Base-by-base conservation (phyloP, 2,888 invertebrate species). In the Troides helena region DNA sequence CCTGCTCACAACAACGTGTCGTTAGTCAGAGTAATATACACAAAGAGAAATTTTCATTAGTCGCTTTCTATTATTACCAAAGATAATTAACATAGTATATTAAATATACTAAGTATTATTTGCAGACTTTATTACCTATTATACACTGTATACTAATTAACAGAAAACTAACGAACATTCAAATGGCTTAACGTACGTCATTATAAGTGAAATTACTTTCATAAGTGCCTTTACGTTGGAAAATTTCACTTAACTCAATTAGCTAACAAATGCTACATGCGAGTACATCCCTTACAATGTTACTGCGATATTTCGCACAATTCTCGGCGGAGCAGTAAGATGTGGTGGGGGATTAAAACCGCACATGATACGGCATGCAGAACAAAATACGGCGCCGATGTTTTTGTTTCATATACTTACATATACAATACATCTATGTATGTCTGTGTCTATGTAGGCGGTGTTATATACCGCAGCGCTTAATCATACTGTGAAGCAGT, bases 191-290 rank as follows among this genome's bases (percentile, higher is more conserved):
- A 46, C 21, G 10, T 30, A 65, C 25, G 12, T 18, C 25, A 60
- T 60, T 58, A 58, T 8, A 23, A 23, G 25, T 59, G 36, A 65
- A 65, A 65, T 58, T 58, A 23, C 59, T 59, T 65, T 59, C 59
- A 53, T 36, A 39, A 57, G 21, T 68, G 30, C 46, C 23, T 53
- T 53, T 60, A 50, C 4, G 53, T 57, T 25, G 23, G 36, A 63
- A 60, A 59, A 63, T 68, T 30, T 58, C 21, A 43, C 18, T 59
- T 18, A 53, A 59, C 50, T 36, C 62, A 63, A 68, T 68, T 68
- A 63, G 59, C 63, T 58, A 21, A 63, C 63, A 30, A 46, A 17
- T n/a, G 23, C n/a, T 53, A 53, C 18, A 7, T n/a, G 18, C n/a
- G 18, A n/a, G n/a, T n/a, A 53, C n/a, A 53, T n/a, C 23, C 14